A percentile compares a stretch with the other conserved stretches of the same genome.
Conservation (phyloP, 2,888 invertebrate genomes). For the Diarsia mendica region DNA sequence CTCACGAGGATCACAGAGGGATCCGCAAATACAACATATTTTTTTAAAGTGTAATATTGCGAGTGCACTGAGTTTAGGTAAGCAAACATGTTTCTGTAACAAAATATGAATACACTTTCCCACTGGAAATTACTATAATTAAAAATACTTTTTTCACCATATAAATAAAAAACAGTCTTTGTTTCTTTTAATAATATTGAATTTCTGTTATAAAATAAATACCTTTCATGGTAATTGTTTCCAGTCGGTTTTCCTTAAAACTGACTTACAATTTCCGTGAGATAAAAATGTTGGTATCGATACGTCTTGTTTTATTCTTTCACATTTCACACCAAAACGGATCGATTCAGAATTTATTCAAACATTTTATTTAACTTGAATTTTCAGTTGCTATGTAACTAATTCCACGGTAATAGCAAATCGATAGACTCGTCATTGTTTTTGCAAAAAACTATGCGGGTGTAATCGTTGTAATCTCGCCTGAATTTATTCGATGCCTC, state of each 20-base stretch:
- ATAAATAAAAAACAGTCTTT: not conserved
- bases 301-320: conserved; percentile 6
- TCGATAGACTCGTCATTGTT: conserved; percentile 50
- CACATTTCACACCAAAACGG: not conserved
- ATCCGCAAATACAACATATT: not conserved
- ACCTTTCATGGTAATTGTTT: not conserved
- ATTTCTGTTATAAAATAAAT: not conserved
- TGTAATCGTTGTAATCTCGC: conserved; percentile 61
- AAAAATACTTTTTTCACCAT: not conserved
- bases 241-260: not conserved
- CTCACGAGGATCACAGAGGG: not conserved
- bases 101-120: not conserved
- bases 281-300: not conserved
- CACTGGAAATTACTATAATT: not conserved
- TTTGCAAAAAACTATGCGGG: conserved; percentile 66
- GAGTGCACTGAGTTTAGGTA: not conserved
- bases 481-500: conserved; percentile 49
- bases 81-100: not conserved
- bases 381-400: conserved; percentile 25
- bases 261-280: not conserved
- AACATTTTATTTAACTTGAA: conserved; percentile 8
- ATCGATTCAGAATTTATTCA: not conserved
- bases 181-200: not conserved
- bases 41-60: not conserved
- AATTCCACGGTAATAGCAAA: conserved; percentile 32